phyloP scores from a whole-genome alignment of 2,888 invertebrate genomes.

The Trisateles emortualis region DNA sequence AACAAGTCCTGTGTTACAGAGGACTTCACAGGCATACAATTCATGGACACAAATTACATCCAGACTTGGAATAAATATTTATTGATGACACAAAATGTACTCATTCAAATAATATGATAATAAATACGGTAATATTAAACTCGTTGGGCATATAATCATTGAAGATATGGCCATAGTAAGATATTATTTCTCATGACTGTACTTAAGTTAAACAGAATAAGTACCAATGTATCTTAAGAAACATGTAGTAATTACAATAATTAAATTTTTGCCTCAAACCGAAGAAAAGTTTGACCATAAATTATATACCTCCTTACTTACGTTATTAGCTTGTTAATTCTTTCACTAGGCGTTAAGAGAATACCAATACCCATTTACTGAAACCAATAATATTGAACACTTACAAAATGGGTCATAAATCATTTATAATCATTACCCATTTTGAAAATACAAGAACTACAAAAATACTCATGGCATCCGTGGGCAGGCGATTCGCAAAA shows the following conservation, averaged over 20 bases:
- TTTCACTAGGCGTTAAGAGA: not conserved
- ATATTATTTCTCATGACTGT: too few relatives aligned
- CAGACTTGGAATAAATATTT: too few relatives aligned
- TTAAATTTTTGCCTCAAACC: conserved; percentile 22
- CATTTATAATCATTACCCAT: conserved; percentile 1
- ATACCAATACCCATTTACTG: conserved; percentile 9
- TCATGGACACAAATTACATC: too few relatives aligned
- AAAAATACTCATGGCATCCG: not conserved
- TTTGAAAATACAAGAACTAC: not conserved
- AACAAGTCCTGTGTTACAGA: too few relatives aligned
- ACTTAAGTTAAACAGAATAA: too few relatives aligned
- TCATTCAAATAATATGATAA: too few relatives aligned
- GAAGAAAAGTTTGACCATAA: conserved; percentile 23
- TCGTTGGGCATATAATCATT: too few relatives aligned
- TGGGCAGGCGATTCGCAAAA: too few relatives aligned
- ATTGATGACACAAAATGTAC: too few relatives aligned
- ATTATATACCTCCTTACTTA: conserved; percentile 13
- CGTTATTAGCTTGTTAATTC: conserved; percentile 5
- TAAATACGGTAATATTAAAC: too few relatives aligned
- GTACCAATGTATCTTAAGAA: not conserved
- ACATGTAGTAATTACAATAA: conserved; percentile 23
- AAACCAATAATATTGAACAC: conserved; percentile 9
- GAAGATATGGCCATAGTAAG: too few relatives aligned
- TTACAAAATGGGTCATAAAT: conserved; percentile 8
- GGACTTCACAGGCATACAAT: too few relatives aligned